Evolutionary conservation across 30 jellyfish, hydroid and myxozoan genomes (phyloP), one percentile per base, ranked within the genome.

Genomic region (Aurelia sp.): DNA sequence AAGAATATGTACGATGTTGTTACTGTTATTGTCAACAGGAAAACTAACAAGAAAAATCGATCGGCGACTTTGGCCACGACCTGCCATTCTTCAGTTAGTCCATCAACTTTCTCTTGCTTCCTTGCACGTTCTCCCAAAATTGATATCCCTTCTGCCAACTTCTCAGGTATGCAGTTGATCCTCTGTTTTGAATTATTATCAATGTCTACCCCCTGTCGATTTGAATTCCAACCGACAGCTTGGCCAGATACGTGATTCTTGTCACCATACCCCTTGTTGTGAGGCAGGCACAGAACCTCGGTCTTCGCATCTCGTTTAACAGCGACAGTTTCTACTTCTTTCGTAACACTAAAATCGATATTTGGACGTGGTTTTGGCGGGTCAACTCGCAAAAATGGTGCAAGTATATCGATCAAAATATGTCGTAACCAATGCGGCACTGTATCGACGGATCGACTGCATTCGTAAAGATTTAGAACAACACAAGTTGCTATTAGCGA

Each of bases 41-140:
- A 92, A 15, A 92, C 64, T 24, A 87, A n/a, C 86, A 92, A 74
- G 75, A 92, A 92, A 10, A 92, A 73, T 17, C 98, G 93, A 61
- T 92, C 98, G 13, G 97, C 96, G 30, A 92, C 97, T 81, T 86
- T 92, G 4, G 98, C 98, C 38, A 92, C 93, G 21, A 89, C 97
- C 31, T 85, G 97, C 98, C 98, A 92, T 67, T 92, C 98, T 52
- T 92, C 97, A 4, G 94, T 60, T 76, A 85, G 31, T 27, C 84
- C 78, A 20, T 92, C 98, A 4, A 80, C 40, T 69, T 86, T 87
- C 24, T 92, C 96, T 48, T 87, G 98, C 78, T 78, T 97, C 24
- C 86, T 52, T 15, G 98, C 98, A 53, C 98, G 62, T 21, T 92
- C 98, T 10, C 97, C 91, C 2, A 92, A 91, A 20, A 92, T 55